These are phyloP conservation scores for Merops nubicus DNA, from an alignment of 2,113 vertebrate genomes.

Conservation along the genomic window DNA sequence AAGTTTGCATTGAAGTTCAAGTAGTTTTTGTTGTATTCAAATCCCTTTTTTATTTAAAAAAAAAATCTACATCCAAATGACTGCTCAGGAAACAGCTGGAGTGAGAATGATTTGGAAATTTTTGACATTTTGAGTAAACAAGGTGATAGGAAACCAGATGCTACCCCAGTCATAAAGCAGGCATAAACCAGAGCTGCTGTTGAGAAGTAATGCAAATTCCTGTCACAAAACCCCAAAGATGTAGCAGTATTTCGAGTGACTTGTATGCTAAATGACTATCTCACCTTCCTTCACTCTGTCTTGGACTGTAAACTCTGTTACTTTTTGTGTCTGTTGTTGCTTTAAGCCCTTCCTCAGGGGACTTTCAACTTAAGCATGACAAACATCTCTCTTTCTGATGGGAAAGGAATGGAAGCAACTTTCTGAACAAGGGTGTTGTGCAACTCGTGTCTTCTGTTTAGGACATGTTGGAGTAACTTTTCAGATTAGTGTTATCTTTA, in stretches of 20 bases:
- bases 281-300: background rate
- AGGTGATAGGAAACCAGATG: background rate
- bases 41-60: background rate
- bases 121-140: background rate
- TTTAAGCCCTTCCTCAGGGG: background rate
- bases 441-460: background rate
- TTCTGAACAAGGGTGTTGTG: background rate
- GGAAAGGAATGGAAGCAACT: slow-evolving; percentile 12
- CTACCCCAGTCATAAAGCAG: background rate
- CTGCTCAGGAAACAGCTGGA: slow-evolving; percentile 29
- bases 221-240: background rate
- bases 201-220: background rate
- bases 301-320: background rate
- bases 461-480: background rate
- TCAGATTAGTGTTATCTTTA: background rate
- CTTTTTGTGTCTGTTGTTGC: background rate
- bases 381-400: background rate
- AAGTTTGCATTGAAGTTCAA: background rate
- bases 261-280: background rate
- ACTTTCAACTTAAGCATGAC: background rate
- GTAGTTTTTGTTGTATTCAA: background rate
- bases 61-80: background rate
- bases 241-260: background rate
- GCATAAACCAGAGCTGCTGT: background rate
- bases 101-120: background rate